Evolutionary conservation across 2,113 vertebrate species (phyloP).

Genomic region (Mugil cephalus): DNA sequence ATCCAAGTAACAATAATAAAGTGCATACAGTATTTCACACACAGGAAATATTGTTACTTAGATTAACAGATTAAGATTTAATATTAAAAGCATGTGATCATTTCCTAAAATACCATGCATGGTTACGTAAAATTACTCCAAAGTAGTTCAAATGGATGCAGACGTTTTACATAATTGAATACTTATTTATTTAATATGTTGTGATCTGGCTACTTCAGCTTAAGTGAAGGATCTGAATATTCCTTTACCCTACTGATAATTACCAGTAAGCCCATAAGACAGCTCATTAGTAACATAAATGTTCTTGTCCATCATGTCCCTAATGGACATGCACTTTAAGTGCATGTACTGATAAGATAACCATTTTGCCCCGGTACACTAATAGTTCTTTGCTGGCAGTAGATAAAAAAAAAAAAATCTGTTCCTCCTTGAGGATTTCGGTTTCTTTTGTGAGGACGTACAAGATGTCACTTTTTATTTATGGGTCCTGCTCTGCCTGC

Average conservation of each 20-base stretch:
- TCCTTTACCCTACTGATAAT: background rate
- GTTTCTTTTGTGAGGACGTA: conserved; percentile 14
- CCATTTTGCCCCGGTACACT: background rate
- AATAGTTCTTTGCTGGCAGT: background rate
- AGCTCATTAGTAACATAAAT: background rate
- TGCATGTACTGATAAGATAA: background rate
- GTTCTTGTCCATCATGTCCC: background rate
- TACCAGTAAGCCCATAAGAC: background rate
- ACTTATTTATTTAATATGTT: too few relatives aligned
- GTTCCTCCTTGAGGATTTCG: conserved; percentile 22
- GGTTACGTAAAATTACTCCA: background rate
- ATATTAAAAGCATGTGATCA: background rate
- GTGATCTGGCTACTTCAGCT: too few relatives aligned
- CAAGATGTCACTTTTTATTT: conserved; percentile 13
- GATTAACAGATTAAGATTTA: background rate
- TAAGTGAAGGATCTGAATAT: background rate
- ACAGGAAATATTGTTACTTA: background rate
- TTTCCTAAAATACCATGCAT: background rate
- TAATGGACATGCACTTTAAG: background rate
- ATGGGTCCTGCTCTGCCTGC: conserved; percentile 27
- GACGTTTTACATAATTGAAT: background rate
- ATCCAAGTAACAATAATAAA: too few relatives aligned
- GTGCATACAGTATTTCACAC: background rate
- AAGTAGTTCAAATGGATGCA: background rate
- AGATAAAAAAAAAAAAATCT: background rate